phyloP scores from a whole-genome alignment of 2,888 invertebrate genomes.

The Drosophila birchii region DNA sequence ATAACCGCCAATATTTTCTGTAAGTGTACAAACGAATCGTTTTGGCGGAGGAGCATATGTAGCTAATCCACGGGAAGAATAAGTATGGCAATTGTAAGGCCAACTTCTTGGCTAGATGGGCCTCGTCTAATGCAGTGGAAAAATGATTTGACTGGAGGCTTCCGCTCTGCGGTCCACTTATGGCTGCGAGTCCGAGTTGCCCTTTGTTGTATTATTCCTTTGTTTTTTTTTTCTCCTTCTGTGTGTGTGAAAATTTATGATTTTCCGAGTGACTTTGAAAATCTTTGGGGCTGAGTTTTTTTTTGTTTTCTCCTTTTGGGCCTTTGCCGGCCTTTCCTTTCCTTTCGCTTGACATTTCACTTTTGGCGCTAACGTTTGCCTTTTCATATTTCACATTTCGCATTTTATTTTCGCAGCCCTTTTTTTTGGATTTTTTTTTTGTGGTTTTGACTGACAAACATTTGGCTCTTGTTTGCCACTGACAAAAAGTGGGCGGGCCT shows the following conservation, averaged over 20 bases:
- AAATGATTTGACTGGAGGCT: constrained; percentile 73
- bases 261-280: constrained; percentile 75
- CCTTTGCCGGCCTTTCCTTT: constrained; percentile 33
- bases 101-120: constrained; percentile 48
- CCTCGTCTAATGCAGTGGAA: constrained; percentile 77
- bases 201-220: constrained; percentile 28
- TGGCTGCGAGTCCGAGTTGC: constrained; percentile 23
- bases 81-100: constrained; percentile 44
- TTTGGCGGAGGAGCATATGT: constrained; percentile 19
- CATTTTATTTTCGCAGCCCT: constrained; percentile 31
- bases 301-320: background rate
- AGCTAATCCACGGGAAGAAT: constrained; percentile 29
- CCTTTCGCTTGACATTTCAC: constrained; percentile 74
- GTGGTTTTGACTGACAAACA: constrained; percentile 35
- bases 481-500: constrained; percentile 13
- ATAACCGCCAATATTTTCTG: background rate
- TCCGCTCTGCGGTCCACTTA: constrained; percentile 65
- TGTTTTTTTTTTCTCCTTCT: background rate
- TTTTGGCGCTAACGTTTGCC: constrained; percentile 63
- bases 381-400: constrained; percentile 54
- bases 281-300: constrained; percentile 42
- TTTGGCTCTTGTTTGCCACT: constrained; percentile 31
- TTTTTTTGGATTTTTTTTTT: constrained; percentile 9
- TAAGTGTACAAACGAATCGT: background rate
- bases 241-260: constrained; percentile 72